These are phyloP conservation scores for Hydrozoanthus tunicans DNA, from an alignment of 64 coral and sea anemone genomes.

Conservation along the genomic window DNA sequence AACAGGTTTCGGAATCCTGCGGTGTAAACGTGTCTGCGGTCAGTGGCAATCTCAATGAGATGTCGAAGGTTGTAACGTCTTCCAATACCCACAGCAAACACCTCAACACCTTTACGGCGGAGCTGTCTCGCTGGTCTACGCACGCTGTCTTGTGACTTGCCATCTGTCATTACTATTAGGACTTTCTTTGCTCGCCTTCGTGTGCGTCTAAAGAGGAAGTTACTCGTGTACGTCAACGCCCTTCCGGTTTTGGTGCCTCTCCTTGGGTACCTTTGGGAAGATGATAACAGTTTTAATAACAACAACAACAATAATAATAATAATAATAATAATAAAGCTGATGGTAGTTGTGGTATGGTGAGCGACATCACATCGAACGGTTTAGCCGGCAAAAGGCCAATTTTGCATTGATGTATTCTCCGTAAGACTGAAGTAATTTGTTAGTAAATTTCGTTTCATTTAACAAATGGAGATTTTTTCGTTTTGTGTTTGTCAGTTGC, in stretches of 20 bases:
- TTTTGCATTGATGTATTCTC: no score
- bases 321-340: no score
- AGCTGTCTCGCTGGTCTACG: slow-evolving; percentile 28
- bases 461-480: no score
- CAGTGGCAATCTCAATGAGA: slow-evolving; percentile 69
- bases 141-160: slow-evolving; percentile 51
- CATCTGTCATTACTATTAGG: slow-evolving; percentile 72
- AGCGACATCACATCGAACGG: no score
- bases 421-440: no score
- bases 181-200: slow-evolving; percentile 52
- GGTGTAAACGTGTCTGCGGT: slow-evolving; percentile 60
- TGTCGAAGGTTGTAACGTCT: slow-evolving; percentile 63
- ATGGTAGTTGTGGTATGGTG: no score
- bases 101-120: slow-evolving; percentile 51
- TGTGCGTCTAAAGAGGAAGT: slow-evolving; percentile 43
- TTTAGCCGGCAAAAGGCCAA: no score
- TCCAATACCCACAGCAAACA: slow-evolving; percentile 77
- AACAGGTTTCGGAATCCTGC: slow-evolving; percentile 67
- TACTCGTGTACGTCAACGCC: slow-evolving; percentile 35
- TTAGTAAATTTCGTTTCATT: no score
- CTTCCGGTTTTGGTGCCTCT: slow-evolving; percentile 57
- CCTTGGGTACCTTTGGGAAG: slow-evolving; percentile 66
- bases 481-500: no score
- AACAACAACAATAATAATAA: not conserved
- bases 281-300: not conserved